Conservation (phyloP, 1,140 invertebrate genomes). For the Meloidogyne chitwoodi region DNA sequence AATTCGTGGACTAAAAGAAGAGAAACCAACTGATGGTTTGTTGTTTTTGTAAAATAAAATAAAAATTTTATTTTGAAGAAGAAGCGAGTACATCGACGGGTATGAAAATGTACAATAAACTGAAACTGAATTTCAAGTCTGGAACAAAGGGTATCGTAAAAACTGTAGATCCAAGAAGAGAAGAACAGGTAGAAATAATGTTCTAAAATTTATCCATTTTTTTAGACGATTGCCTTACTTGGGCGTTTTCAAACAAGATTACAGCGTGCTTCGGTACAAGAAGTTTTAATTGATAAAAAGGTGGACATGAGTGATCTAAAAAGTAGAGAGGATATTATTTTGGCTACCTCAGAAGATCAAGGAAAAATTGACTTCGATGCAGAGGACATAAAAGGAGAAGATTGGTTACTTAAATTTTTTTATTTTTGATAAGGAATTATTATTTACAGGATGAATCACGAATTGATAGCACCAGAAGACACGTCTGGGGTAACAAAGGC, state of each 20-base stretch:
- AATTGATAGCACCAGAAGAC: slow-evolving; percentile 70
- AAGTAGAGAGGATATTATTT: slow-evolving; percentile 33
- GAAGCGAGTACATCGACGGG: slow-evolving; percentile 65
- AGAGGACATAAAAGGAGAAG: slow-evolving; percentile 54
- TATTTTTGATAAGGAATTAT: slow-evolving; percentile 12
- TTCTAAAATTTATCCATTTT: slow-evolving; percentile 1
- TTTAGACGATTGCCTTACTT: slow-evolving; percentile 71
- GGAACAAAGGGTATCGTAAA: slow-evolving; percentile 45
- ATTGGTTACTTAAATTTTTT: slow-evolving; percentile 51
- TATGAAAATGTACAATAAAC: slow-evolving; percentile 72
- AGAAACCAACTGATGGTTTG: slow-evolving; percentile 29
- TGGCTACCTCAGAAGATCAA: slow-evolving; percentile 36
- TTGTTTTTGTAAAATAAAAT: not conserved
- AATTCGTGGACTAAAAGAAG: slow-evolving; percentile 45
- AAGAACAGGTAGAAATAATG: slow-evolving; percentile 55
- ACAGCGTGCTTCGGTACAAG: slow-evolving; percentile 38
- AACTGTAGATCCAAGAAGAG: slow-evolving; percentile 64
- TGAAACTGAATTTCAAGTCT: slow-evolving; percentile 73
- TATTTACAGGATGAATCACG: slow-evolving; percentile 73
- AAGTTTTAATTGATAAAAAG: slow-evolving; percentile 60
- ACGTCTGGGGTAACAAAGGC: slow-evolving; percentile 74
- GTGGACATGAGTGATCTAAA: slow-evolving; percentile 52
- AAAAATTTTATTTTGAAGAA: slow-evolving; percentile 46
- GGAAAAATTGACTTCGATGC: slow-evolving; percentile 48
- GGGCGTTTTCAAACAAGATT: slow-evolving; percentile 74